Conservation (phyloP, 2,797 vertebrate genomes). For the Phalanger gymnotis region DNA sequence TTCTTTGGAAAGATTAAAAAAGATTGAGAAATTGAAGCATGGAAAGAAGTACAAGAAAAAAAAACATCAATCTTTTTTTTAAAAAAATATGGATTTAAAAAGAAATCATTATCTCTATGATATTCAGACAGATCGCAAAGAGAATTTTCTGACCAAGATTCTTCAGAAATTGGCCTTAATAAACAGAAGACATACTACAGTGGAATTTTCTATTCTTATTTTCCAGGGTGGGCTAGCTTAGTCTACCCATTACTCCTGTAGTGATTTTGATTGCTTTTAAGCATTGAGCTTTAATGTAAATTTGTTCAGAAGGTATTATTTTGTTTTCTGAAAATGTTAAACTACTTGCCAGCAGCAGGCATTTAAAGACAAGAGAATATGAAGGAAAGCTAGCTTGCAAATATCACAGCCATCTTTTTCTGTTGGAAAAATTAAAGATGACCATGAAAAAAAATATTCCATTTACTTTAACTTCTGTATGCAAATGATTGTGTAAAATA, state of each 20-base stretch:
- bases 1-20: constrained; percentile 40
- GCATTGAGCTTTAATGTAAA: neutral
- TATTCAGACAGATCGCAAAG: neutral
- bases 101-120: neutral
- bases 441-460: neutral
- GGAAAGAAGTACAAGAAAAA: neutral
- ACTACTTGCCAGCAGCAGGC: neutral
- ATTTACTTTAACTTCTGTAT: neutral
- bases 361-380: neutral
- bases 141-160: neutral
- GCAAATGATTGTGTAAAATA: neutral
- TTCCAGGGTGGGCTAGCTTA: neutral
- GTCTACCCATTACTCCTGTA: neutral
- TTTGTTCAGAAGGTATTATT: neutral
- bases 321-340: constrained; percentile 1
- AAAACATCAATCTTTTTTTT: neutral
- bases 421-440: neutral
- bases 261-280: neutral
- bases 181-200: neutral
- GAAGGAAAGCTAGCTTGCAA: neutral
- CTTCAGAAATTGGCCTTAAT: neutral
- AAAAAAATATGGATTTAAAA: too few relatives aligned
- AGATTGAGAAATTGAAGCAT: neutral
- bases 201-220: neutral
- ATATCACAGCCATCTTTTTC: neutral